A percentile compares a stretch with the other conserved stretches of the same genome.
These are phyloP conservation scores for Todus mexicanus DNA, from an alignment of 2,797 vertebrate species.

Conservation along the genomic window DNA sequence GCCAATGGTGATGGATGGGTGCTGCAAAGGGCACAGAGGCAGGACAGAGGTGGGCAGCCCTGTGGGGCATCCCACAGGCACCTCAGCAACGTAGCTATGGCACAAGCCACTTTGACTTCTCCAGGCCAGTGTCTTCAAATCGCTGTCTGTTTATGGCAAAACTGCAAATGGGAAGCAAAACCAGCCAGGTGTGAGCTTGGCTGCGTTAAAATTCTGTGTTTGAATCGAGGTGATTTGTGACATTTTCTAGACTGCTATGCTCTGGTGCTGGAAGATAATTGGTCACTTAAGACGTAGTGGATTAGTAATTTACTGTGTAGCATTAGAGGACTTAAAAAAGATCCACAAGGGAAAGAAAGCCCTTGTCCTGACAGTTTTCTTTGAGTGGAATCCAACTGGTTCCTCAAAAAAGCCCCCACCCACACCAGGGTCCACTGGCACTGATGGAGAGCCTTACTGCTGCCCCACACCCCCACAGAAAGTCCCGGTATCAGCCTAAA, in stretches of 20 bases:
- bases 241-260: neutral
- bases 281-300: neutral
- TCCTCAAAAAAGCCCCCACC: neutral
- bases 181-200: fast-evolving
- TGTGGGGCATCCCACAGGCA: fast-evolving
- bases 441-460: neutral
- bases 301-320: neutral
- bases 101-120: neutral
- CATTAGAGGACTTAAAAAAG: neutral
- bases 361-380: neutral
- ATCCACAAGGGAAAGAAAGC: neutral
- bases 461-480: neutral
- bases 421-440: neutral
- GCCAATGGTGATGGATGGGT: neutral
- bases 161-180: neutral
- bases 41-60: neutral
- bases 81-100: fast-evolving
- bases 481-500: neutral
- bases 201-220: neutral
- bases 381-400: neutral
- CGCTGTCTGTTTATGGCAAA: neutral
- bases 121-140: no score
- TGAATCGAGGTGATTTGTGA: neutral
- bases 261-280: neutral
- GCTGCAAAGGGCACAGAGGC: neutral